A percentile compares a stretch with the other conserved stretches of the same genome.
Evolutionary conservation across 2,888 invertebrate genomes (phyloP).

Genomic region (Lasioglossum calceatum): DNA sequence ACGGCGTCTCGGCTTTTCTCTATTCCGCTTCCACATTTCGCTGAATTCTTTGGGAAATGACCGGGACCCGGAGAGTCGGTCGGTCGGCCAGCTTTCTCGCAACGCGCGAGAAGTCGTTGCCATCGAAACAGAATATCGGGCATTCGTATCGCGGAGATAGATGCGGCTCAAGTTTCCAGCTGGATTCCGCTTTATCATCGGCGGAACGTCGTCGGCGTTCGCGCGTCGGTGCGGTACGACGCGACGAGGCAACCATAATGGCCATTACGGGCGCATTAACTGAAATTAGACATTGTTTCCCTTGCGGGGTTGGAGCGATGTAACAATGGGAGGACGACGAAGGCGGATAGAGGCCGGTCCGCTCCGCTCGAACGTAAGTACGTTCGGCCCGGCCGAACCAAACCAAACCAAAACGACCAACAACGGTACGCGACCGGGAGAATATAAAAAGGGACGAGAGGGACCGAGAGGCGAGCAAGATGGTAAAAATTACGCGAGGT

Average conservation of each 20-base stretch:
- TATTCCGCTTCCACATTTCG: slow-evolving; percentile 29
- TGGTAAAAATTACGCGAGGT: slow-evolving; percentile 64
- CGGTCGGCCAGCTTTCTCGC: background rate
- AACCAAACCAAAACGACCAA: slow-evolving; percentile 59
- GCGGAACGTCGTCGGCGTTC: slow-evolving; percentile 50
- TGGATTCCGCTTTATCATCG: slow-evolving; percentile 74
- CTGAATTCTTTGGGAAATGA: slow-evolving; percentile 23
- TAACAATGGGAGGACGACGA: slow-evolving; percentile 70
- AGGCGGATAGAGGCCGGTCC: slow-evolving; percentile 32
- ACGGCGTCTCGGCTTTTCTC: slow-evolving; percentile 58
- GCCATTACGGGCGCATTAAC: slow-evolving; percentile 78
- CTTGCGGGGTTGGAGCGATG: slow-evolving; percentile 69
- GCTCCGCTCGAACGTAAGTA: slow-evolving; percentile 33
- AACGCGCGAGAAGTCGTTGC: background rate
- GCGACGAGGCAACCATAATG: slow-evolving; percentile 67
- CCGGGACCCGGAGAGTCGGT: background rate
- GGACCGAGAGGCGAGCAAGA: slow-evolving; percentile 52
- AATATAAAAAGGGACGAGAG: slow-evolving; percentile 35
- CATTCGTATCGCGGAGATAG: background rate
- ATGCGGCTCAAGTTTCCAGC: slow-evolving; percentile 13
- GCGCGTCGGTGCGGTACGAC: slow-evolving; percentile 49
- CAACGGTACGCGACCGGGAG: slow-evolving; percentile 55
- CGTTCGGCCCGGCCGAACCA: slow-evolving; percentile 38
- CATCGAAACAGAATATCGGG: background rate
- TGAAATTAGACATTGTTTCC: slow-evolving; percentile 81